phyloP scores from a whole-genome alignment of 2,888 invertebrate species.

The Buathra laborator region DNA sequence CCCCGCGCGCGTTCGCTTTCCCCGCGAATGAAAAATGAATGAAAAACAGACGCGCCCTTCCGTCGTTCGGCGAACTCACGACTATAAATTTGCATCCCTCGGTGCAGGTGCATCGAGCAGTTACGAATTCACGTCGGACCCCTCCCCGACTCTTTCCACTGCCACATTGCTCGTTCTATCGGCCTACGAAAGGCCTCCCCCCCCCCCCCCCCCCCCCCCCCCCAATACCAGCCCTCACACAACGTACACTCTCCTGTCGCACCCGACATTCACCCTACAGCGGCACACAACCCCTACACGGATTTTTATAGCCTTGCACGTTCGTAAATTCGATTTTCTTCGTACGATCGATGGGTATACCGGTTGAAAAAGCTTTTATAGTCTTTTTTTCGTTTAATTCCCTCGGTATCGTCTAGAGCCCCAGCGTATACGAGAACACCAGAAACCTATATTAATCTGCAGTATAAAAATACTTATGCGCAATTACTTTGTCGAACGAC shows the following conservation, averaged over 20 bases:
- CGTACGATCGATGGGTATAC: constrained; percentile 6
- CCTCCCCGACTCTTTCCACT: not conserved
- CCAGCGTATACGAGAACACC: not conserved
- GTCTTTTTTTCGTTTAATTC: constrained; percentile 22
- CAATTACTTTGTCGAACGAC: constrained; percentile 32
- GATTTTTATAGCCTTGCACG: constrained; percentile 35
- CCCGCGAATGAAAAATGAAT: constrained; percentile 71
- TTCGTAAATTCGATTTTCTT: constrained; percentile 40
- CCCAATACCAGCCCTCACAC: not conserved
- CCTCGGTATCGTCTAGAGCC: not conserved
- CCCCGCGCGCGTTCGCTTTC: not conserved
- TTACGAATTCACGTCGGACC: constrained; percentile 58
- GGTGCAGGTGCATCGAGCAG: constrained; percentile 60
- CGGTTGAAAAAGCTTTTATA: constrained; percentile 1
- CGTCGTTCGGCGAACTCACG: constrained; percentile 62
- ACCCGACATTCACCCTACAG: not conserved
- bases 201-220: not conserved
- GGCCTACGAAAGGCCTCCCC: constrained; percentile 7
- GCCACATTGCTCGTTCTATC: constrained; percentile 39
- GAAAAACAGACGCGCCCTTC: constrained; percentile 69
- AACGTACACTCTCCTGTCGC: constrained; percentile 30
- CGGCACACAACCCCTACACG: not conserved
- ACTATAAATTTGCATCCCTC: constrained; percentile 68
- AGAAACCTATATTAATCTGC: not conserved
- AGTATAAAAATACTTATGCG: not conserved